A percentile compares a stretch with the other conserved stretches of the same genome.
phyloP scores from a whole-genome alignment of 2,797 vertebrate species.

The Aselliscus stoliczkanus region DNA sequence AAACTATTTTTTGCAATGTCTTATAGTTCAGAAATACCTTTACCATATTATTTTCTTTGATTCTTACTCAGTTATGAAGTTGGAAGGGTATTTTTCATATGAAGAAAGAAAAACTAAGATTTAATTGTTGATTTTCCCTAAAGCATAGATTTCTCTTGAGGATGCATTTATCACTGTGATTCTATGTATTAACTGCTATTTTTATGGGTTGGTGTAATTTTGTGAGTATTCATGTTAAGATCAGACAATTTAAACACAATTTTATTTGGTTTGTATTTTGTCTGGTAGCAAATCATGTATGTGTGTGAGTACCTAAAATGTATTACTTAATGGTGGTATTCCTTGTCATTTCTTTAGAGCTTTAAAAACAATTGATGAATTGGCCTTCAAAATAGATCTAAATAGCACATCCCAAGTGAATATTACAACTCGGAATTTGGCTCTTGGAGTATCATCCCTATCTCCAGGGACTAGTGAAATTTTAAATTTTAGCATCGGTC shows the following conservation, averaged over 20 bases:
- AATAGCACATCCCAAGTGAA: constrained; percentile 84
- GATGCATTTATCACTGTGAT: background rate
- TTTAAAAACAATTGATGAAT: constrained; percentile 91
- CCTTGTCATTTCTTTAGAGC: constrained; percentile 83
- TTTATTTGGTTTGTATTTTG: background rate
- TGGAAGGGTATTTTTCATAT: background rate
- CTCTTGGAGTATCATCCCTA: constrained; percentile 88
- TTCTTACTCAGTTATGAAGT: background rate
- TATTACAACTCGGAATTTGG: constrained; percentile 90
- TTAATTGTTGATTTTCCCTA: background rate
- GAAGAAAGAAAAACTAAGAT: background rate
- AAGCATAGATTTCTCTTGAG: background rate
- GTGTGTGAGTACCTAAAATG: background rate
- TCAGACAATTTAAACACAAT: background rate
- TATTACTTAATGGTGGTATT: background rate
- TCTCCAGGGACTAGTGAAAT: constrained; percentile 84
- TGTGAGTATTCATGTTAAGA: background rate
- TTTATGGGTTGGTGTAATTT: background rate
- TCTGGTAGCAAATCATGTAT: background rate
- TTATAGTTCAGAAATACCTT: background rate
- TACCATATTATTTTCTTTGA: background rate
- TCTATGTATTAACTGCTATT: background rate
- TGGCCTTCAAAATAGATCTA: constrained; percentile 93
- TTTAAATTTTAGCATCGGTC: constrained; percentile 89
- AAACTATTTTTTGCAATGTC: background rate